A percentile compares a stretch with the other conserved stretches of the same genome.
Evolutionary conservation across 2,113 vertebrate genomes (phyloP).

Genomic region (Pollimyrus isidori): DNA sequence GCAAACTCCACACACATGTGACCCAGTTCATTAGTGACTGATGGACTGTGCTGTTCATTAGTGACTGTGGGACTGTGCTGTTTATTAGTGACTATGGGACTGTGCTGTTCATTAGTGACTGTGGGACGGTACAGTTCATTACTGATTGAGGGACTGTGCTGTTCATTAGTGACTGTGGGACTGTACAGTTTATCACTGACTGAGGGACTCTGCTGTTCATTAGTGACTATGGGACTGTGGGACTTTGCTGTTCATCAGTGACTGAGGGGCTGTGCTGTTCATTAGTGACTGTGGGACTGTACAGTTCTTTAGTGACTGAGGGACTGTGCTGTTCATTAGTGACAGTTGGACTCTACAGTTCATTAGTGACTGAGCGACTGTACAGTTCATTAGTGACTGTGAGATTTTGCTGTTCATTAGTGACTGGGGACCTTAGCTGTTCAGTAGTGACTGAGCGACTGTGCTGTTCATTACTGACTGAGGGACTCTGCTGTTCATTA

Average conservation of each 20-base stretch:
- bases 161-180: not conserved
- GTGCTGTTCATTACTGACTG: not conserved
- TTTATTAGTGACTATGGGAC: not conserved
- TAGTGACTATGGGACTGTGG: not conserved
- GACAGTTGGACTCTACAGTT: not conserved
- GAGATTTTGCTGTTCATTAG: not conserved
- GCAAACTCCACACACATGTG: no score
- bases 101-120: not conserved
- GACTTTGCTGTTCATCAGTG: not conserved
- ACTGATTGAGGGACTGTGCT: not conserved
- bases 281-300: not conserved
- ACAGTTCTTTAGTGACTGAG: not conserved
- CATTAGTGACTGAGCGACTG: not conserved
- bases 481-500: not conserved
- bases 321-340: not conserved
- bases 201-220: not conserved
- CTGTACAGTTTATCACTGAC: not conserved
- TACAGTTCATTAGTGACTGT: not conserved
- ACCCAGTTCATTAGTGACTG: not conserved
- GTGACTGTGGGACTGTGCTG: not conserved
- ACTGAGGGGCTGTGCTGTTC: not conserved
- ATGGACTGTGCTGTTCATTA: not conserved
- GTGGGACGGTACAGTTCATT: not conserved
- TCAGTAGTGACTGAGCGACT: not conserved
- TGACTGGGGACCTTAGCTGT: no score